phyloP scores from a whole-genome alignment of 2,797 vertebrate species.

The Siniperca scherzeri region DNA sequence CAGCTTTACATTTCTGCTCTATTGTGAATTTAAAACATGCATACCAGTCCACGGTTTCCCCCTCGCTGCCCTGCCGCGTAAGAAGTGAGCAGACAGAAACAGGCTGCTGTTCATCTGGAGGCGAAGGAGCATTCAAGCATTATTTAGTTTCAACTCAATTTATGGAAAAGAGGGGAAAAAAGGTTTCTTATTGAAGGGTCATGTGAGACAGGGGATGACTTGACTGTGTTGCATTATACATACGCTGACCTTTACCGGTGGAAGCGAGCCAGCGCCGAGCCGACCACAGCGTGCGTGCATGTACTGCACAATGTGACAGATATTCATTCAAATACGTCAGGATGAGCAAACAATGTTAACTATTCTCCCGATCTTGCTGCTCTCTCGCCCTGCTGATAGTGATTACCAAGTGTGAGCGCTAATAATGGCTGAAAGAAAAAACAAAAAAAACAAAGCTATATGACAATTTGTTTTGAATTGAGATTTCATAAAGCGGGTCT shows the following conservation, averaged over 20 bases:
- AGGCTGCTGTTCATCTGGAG: neutral
- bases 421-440: neutral
- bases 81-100: neutral
- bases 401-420: neutral
- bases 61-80: too few species aligned
- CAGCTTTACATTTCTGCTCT: neutral
- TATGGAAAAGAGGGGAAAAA: neutral
- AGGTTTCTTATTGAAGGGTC: constrained; percentile 18
- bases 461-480: neutral
- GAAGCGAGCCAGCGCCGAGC: constrained; percentile 27
- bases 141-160: neutral
- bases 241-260: constrained; percentile 70
- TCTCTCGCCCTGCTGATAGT: neutral
- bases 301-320: constrained; percentile 31
- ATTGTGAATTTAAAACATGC: neutral
- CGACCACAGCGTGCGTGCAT: constrained; percentile 18
- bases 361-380: constrained; percentile 38
- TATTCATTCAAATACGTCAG: constrained; percentile 49
- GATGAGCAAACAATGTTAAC: constrained; percentile 64
- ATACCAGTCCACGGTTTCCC: too few species aligned
- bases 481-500: constrained; percentile 12
- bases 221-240: constrained; percentile 73
- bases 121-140: neutral
- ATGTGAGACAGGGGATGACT: constrained; percentile 43
- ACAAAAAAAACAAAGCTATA: constrained; percentile 1